These are phyloP conservation scores for Lamprologus tigripictilis DNA, from an alignment of 2,113 vertebrate genomes.

Conservation along the genomic window DNA sequence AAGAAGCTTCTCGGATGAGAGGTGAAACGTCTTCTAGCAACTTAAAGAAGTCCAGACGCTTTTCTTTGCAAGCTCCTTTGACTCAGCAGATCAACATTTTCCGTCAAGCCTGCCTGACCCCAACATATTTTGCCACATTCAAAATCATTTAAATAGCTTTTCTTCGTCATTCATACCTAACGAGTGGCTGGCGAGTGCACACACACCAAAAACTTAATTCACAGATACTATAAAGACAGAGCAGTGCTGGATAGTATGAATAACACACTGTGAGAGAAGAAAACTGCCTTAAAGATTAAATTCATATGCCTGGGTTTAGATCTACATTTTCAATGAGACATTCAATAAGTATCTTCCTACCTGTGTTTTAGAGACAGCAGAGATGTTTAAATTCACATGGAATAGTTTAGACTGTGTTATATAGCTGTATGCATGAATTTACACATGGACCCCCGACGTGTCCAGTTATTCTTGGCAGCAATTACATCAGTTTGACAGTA, in stretches of 20 bases:
- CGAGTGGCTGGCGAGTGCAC: not conserved
- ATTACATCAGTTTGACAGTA: not conserved
- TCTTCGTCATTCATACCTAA: not conserved
- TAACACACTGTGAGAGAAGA: rapidly evolving
- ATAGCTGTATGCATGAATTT: not conserved
- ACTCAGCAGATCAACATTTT: not conserved
- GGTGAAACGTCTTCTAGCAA: too few species aligned
- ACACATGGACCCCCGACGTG: not conserved
- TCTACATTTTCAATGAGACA: not conserved
- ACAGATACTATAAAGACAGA: not conserved
- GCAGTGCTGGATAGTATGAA: not conserved
- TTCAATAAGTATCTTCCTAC: not conserved
- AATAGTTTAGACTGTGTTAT: not conserved
- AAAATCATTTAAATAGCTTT: not conserved
- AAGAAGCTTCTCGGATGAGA: too few species aligned
- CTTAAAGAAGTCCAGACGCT: too few species aligned
- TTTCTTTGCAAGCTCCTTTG: too few species aligned
- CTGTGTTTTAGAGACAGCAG: not conserved
- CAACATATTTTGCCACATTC: not conserved
- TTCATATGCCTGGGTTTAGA: not conserved
- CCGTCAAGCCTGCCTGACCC: rapidly evolving
- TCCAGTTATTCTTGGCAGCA: not conserved
- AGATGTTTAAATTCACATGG: not conserved
- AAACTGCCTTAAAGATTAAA: not conserved
- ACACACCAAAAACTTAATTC: not conserved